Evolutionary conservation across 1,140 invertebrate genomes (phyloP), one percentile per base, ranked within the genome.

Genomic region (Zeugodacus cucurbitae): DNA sequence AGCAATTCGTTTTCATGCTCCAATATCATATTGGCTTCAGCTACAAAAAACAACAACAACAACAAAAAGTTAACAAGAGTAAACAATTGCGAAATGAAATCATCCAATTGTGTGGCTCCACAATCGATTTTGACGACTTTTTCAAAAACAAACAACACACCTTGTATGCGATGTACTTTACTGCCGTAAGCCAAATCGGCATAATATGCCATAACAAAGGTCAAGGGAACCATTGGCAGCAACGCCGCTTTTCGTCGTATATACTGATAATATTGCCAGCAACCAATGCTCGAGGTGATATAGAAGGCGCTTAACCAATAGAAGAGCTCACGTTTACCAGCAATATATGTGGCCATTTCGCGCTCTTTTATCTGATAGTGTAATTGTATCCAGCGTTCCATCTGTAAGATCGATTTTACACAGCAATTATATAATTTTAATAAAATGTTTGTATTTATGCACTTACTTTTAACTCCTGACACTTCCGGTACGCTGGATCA

Each of bases 1-100:
- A 97, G 91, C 67, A 96, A 91, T 59, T 96, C 95, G 48, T 93
- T 92, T 91, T 97, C 96, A 90, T 96, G 96, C 87, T 96, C 95
- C 94, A 97, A 95, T 85, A 97, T 96, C 91, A 96, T 96, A 92
- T 97, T 96, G 57, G 97, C 96, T 94, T 97, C 96, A 93, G 95
- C 96, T 97, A 89, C 67, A 94, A 94, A n/a, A 86, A 86, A 37
- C 88, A 41, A 82, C 14, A 29, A 29, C 14, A 64, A 29, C 62
- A 54, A 59, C 10, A 32, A 34, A 78, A 14, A 48, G 70, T 44
- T 82, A 26, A 54, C 3, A 54, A 20, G 11, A 54, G 41, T 6
- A 44, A 44, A 44, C 41, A 44, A 44, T 44, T 44, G 7, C 3
- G 41, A 44, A 44, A 54, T 17, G 26, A 37, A 59, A 22, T 44